These are phyloP conservation scores for Eugnorisma glareosa DNA, from an alignment of 2,888 invertebrate species.

Conservation along the genomic window DNA sequence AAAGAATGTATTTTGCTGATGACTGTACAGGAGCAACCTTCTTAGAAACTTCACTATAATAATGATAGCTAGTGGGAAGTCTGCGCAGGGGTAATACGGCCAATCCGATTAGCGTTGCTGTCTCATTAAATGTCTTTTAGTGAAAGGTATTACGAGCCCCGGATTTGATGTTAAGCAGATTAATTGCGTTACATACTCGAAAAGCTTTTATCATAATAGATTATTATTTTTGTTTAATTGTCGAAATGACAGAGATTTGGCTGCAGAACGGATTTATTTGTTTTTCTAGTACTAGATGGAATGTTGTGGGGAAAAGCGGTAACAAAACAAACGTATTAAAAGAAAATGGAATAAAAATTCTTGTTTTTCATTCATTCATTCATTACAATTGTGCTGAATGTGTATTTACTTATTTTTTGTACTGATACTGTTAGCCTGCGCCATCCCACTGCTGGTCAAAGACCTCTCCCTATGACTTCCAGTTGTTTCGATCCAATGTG, in stretches of 20 bases:
- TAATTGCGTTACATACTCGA: conserved; percentile 11
- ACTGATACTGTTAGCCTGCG: too few relatives aligned
- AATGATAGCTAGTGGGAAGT: not conserved
- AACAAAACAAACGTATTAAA: not conserved
- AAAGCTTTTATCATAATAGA: not conserved
- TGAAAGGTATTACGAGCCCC: conserved; percentile 6
- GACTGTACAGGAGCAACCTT: conserved; percentile 8
- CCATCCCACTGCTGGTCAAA: too few relatives aligned
- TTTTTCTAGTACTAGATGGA: not conserved
- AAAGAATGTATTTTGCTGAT: too few relatives aligned
- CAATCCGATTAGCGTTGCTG: conserved; percentile 36
- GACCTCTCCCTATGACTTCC: too few relatives aligned
- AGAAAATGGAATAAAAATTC: too few relatives aligned
- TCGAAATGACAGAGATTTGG: not conserved
- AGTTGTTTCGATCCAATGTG: too few relatives aligned
- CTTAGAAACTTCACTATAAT: not conserved
- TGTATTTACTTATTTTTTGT: not conserved
- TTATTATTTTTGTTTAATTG: conserved; percentile 1
- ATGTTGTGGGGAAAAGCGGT: not conserved
- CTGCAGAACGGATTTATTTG: not conserved
- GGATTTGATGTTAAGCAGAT: conserved; percentile 25
- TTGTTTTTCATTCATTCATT: too few relatives aligned
- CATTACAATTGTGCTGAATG: not conserved
- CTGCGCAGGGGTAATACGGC: conserved; percentile 3
- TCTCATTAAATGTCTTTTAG: conserved; percentile 38